phyloP scores from a whole-genome alignment of 2,888 invertebrate species.

The Nebria salina region DNA sequence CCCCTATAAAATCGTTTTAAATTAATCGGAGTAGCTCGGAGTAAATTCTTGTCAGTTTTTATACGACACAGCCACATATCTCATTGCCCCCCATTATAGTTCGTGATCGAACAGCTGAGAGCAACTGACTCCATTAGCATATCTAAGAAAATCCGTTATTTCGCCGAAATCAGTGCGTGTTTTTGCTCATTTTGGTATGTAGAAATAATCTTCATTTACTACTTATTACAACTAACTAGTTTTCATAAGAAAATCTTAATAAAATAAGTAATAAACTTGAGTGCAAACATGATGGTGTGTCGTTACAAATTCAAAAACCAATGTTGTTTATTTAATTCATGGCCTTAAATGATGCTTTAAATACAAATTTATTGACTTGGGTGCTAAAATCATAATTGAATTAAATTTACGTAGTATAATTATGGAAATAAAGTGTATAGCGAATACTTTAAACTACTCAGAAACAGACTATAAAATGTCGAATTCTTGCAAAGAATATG shows the following conservation, averaged over 20 bases:
- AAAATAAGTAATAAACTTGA: neutral
- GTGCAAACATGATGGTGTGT: neutral
- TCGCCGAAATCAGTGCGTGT: neutral
- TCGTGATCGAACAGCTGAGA: conserved; percentile 26
- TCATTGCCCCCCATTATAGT: neutral
- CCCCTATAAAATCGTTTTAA: no score
- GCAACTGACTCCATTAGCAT: conserved; percentile 17
- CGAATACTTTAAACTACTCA: conserved; percentile 22
- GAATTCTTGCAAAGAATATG: conserved; percentile 26
- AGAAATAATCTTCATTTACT: neutral
- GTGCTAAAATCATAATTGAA: neutral
- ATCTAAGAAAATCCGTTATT: conserved; percentile 15
- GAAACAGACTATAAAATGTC: conserved; percentile 15
- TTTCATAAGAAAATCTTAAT: neutral
- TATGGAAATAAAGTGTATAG: conserved; percentile 20
- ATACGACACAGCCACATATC: neutral
- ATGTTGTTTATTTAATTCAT: conserved; percentile 1
- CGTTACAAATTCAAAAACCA: neutral
- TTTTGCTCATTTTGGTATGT: conserved; percentile 17
- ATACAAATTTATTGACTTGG: neutral
- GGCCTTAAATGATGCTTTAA: neutral
- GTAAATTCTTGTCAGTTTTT: neutral
- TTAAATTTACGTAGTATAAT: conserved; percentile 4
- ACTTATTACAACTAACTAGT: neutral
- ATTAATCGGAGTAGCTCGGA: no score